Evolutionary conservation across 64 coral and sea anemone genomes (phyloP), one percentile per base, ranked within the genome.

Genomic region (Stichodactyla mertensii): DNA sequence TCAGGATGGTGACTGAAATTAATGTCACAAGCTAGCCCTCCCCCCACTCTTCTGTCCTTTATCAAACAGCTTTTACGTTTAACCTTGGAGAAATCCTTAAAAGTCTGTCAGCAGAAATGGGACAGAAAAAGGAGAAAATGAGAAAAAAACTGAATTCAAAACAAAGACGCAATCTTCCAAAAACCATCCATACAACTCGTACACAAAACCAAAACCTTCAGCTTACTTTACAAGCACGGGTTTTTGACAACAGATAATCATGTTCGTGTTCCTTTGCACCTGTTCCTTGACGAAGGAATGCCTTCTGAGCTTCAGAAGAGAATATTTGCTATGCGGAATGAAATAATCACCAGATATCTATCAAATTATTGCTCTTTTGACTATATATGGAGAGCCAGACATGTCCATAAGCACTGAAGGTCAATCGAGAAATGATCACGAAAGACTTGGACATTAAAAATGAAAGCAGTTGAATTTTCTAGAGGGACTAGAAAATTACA

Each of bases 311-410:
- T 26, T 23, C 23, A 31, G 26, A 74, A 23, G 24, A 74, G 11
- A 31, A 74, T 74, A 74, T 74, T 74, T 74, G 69, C 69, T 23
- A 74, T 74, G 13, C 69, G 2, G 12, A 28, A 74, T 28, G 69
- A 26, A 31, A 74, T 74, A 74, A 74, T 27, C 69, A 31, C 20
- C 23, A 74, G 69, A 74, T 74, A 74, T 31, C 69, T 10, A 74
- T 74, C 69, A 74, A 74, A 74, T 74, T 74, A 74, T 74, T 74
- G 24, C 7, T 74, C 69, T 74, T 74, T 31, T 74, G 69, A 74
- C 69, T 31, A 74, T 74, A 74, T 74, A 74, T 27, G 69, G 69
- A 7, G 24, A 74, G 69, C 26, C 69, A 74, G 69, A 74, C 24
- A 2, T 74, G 69, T 31, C n/a, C 24, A 31, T 19, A 74, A 74